Percentiles rank a stretch among this genome's conserved stretches.
These are phyloP conservation scores for Reinhardtius hippoglossoides DNA, from an alignment of 2,113 vertebrate species.

Conservation along the genomic window DNA sequence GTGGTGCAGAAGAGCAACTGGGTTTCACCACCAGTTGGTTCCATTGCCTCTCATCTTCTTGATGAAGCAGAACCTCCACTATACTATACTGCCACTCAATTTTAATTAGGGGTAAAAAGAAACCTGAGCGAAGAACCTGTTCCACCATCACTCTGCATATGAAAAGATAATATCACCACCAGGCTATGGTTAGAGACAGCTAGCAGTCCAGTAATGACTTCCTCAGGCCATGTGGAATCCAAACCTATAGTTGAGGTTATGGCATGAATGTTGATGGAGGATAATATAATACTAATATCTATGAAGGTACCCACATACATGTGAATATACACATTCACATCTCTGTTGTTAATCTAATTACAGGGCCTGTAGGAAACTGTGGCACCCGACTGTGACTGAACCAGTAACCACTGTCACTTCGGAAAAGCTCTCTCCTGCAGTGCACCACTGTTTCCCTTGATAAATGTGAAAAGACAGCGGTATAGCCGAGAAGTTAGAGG, in stretches of 20 bases:
- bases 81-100: no score
- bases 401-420: constrained; percentile 43
- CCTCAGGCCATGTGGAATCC: constrained; percentile 19
- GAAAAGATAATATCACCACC: constrained; percentile 18
- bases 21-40: constrained; percentile 32
- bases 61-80: neutral
- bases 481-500: constrained; percentile 11
- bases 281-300: constrained; percentile 28
- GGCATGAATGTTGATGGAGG: constrained; percentile 18
- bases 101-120: constrained; percentile 11
- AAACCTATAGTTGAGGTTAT: constrained; percentile 26
- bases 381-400: constrained; percentile 41
- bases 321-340: constrained; percentile 26
- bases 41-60: constrained; percentile 9
- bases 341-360: constrained; percentile 31
- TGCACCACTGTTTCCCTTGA: constrained; percentile 15
- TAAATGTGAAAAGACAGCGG: constrained; percentile 36
- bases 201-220: constrained; percentile 30
- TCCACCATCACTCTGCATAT: neutral
- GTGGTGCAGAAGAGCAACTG: constrained; percentile 8
- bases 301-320: neutral
- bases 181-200: constrained; percentile 16
- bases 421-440: constrained; percentile 31
- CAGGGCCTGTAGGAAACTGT: constrained; percentile 34
- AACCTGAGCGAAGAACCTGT: constrained; percentile 22